Conservation (phyloP, 2,113 vertebrate species). For the Camarhynchus parvulus region DNA sequence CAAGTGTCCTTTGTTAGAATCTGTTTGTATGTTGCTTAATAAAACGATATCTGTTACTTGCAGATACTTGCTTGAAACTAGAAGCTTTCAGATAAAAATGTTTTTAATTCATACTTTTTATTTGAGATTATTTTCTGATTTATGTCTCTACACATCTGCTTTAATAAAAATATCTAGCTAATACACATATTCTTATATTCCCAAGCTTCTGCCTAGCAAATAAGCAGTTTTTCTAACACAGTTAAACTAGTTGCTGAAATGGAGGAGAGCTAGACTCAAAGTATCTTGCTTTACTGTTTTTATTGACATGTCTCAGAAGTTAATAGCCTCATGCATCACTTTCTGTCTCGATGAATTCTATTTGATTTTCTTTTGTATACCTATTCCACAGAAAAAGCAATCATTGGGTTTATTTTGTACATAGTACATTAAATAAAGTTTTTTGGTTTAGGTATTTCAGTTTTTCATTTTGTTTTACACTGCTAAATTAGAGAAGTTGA, state of each 20-base stretch:
- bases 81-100: slow-evolving; percentile 16
- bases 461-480: background rate
- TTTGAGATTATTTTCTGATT: slow-evolving; percentile 26
- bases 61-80: slow-evolving; percentile 14
- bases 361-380: background rate
- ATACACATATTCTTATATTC: background rate
- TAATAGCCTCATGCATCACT: background rate
- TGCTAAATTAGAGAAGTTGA: background rate
- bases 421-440: background rate
- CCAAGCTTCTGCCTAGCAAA: slow-evolving; percentile 23
- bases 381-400: background rate
- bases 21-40: background rate
- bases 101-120: slow-evolving; percentile 3
- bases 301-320: background rate
- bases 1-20: background rate
- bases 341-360: background rate
- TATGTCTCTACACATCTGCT: background rate
- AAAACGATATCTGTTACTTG: background rate
- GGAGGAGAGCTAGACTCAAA: background rate
- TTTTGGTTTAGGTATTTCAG: background rate
- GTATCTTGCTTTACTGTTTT: background rate
- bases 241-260: background rate
- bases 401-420: background rate
- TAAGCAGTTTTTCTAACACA: background rate
- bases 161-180: slow-evolving; percentile 9